phyloP scores from a whole-genome alignment of 2,797 vertebrate genomes.

The Enteromius mattozi region DNA sequence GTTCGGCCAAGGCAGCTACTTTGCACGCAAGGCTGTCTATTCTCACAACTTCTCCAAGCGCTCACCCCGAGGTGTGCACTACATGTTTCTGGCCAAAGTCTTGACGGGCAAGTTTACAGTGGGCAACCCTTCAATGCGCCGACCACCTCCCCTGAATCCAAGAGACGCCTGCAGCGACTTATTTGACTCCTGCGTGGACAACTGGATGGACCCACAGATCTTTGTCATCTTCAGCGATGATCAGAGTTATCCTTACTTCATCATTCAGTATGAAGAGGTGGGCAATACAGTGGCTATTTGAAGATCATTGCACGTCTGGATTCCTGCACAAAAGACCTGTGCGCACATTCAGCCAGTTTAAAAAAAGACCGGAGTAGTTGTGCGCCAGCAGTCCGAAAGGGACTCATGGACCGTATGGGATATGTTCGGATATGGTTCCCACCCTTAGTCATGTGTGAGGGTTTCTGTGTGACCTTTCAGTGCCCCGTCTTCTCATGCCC shows the following conservation, averaged over 20 bases:
- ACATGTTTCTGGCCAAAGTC: conserved; percentile 99
- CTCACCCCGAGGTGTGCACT: conserved; percentile 92
- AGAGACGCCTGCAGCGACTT: conserved; percentile 94
- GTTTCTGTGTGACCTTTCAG: conserved; percentile 45
- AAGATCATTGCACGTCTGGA: conserved; percentile 32
- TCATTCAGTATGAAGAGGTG: conserved; percentile 97
- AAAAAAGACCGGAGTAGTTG: neutral
- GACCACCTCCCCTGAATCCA: conserved; percentile 91
- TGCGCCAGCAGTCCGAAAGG: conserved; percentile 29
- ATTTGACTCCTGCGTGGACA: conserved; percentile 98
- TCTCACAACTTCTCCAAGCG: conserved; percentile 98
- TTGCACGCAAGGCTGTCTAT: conserved; percentile 95
- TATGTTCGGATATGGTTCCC: conserved; percentile 11
- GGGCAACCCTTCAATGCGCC: conserved; percentile 95
- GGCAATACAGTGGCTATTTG: conserved; percentile 90
- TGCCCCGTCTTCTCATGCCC: conserved; percentile 30
- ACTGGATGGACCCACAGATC: conserved; percentile 97
- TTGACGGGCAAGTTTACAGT: conserved; percentile 94
- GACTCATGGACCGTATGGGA: conserved; percentile 38
- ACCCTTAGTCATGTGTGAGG: conserved; percentile 6
- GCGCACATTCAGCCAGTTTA: neutral
- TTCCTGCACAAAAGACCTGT: neutral
- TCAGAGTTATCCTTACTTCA: conserved; percentile 99
- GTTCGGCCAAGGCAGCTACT: conserved; percentile 99
- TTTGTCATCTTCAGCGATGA: conserved; percentile 99